These are phyloP conservation scores for Leptinotarsa defecta DNA, from an alignment of 1,140 invertebrate species.

Conservation along the genomic window DNA sequence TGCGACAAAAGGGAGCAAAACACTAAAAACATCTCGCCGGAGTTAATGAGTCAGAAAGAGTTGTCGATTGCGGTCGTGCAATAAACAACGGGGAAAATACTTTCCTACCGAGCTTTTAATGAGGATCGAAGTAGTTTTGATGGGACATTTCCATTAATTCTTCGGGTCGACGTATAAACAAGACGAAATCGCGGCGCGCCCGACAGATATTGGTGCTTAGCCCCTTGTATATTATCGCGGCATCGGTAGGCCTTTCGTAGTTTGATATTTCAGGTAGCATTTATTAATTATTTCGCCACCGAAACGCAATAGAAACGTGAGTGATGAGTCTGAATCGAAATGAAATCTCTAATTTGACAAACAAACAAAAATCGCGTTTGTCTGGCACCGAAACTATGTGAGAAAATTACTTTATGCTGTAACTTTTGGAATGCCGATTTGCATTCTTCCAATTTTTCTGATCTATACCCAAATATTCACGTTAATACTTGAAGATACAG, in stretches of 20 bases:
- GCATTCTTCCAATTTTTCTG: too few relatives aligned
- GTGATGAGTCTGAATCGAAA: too few relatives aligned
- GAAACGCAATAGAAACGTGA: neutral
- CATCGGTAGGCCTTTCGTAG: conserved; percentile 32
- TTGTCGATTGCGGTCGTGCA: conserved; percentile 24
- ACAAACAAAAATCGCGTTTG: too few relatives aligned
- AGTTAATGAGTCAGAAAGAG: conserved; percentile 42
- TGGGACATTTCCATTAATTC: conserved; percentile 38
- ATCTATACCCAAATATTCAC: too few relatives aligned
- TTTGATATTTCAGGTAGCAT: conserved; percentile 5
- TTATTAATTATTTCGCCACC: conserved; percentile 21
- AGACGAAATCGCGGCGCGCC: conserved; percentile 29
- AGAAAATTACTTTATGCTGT: too few relatives aligned
- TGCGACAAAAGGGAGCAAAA: conserved; percentile 41
- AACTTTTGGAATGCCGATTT: too few relatives aligned
- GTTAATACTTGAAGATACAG: too few relatives aligned
- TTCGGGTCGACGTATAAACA: conserved; percentile 34
- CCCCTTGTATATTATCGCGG: conserved; percentile 47
- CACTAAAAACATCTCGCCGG: conserved; percentile 41
- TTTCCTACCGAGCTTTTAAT: conserved; percentile 49
- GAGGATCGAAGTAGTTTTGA: conserved; percentile 49
- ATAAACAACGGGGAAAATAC: conserved; percentile 34
- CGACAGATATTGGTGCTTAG: conserved; percentile 43
- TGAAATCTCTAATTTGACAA: too few relatives aligned
- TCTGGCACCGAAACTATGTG: too few relatives aligned